These are phyloP conservation scores for Drosophila neutralis DNA, from an alignment of 2,888 invertebrate genomes.

Conservation along the genomic window DNA sequence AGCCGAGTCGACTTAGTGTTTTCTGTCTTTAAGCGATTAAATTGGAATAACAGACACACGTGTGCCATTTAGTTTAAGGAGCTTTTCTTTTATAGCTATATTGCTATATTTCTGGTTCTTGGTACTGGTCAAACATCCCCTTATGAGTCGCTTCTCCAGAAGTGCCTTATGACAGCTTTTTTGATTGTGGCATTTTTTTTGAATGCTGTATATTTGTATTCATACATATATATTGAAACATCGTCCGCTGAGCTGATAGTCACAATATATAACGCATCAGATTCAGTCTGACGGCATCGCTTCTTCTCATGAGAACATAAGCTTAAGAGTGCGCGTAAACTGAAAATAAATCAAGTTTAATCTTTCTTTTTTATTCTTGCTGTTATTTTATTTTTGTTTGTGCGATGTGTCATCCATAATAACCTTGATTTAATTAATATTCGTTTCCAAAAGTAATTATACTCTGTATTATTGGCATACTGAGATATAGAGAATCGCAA, in stretches of 20 bases:
- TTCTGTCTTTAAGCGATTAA: too few species aligned
- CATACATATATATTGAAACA: neutral
- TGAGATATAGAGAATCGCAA: neutral
- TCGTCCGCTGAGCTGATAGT: neutral
- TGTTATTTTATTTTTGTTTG: neutral
- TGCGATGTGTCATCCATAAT: slow-evolving; percentile 13
- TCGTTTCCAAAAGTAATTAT: neutral
- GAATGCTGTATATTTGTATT: neutral
- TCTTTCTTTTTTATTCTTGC: neutral
- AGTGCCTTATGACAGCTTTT: neutral
- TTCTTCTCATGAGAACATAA: neutral
- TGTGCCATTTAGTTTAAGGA: too few species aligned
- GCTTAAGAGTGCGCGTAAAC: neutral
- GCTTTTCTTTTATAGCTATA: neutral
- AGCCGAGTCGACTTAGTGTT: too few species aligned
- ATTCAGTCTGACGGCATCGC: neutral
- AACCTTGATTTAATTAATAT: slow-evolving; percentile 10
- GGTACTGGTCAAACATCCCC: neutral
- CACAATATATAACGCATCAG: neutral
- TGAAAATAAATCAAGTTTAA: neutral
- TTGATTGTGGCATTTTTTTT: neutral
- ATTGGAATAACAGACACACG: too few species aligned
- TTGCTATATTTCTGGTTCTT: neutral
- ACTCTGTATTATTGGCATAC: neutral
- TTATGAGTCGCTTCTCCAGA: neutral